These are phyloP conservation scores for Caerostris extrusa DNA, from an alignment of 1,140 invertebrate species.

Conservation along the genomic window DNA sequence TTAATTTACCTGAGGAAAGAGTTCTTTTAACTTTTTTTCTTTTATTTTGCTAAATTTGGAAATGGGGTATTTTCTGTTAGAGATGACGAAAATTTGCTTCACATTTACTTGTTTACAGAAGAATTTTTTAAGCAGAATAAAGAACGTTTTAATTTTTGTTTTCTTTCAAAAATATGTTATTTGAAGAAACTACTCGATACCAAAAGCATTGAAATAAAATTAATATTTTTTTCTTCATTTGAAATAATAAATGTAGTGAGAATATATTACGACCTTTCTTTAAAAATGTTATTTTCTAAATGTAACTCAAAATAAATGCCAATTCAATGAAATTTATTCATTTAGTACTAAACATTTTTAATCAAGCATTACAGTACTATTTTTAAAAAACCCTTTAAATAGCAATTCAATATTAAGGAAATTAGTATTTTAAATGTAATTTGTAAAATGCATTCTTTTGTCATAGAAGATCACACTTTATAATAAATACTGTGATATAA, in stretches of 20 bases:
- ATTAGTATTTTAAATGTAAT: too few species aligned
- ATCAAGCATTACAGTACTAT: not conserved
- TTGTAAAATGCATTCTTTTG: too few species aligned
- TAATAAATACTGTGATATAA: too few species aligned
- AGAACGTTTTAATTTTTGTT: not conserved
- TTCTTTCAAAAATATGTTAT: not conserved
- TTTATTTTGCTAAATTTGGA: not conserved
- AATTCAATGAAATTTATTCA: not conserved
- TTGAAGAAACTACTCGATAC: not conserved
- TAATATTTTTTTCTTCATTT: not conserved
- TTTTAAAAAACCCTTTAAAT: not conserved
- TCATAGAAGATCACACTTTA: too few species aligned
- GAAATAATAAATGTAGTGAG: not conserved
- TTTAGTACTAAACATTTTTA: not conserved
- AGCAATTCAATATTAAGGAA: not conserved
- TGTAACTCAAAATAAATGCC: not conserved
- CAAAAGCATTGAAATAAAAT: not conserved
- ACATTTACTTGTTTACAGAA: not conserved
- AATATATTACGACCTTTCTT: not conserved
- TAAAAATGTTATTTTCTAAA: not conserved
- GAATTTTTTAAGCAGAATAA: not conserved
- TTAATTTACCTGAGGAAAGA: not conserved
- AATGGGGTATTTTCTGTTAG: not conserved
- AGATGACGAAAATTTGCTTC: not conserved
- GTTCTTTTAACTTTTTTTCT: not conserved